phyloP scores from a whole-genome alignment of 2,797 vertebrate genomes.

The Babyrousa celebensis region DNA sequence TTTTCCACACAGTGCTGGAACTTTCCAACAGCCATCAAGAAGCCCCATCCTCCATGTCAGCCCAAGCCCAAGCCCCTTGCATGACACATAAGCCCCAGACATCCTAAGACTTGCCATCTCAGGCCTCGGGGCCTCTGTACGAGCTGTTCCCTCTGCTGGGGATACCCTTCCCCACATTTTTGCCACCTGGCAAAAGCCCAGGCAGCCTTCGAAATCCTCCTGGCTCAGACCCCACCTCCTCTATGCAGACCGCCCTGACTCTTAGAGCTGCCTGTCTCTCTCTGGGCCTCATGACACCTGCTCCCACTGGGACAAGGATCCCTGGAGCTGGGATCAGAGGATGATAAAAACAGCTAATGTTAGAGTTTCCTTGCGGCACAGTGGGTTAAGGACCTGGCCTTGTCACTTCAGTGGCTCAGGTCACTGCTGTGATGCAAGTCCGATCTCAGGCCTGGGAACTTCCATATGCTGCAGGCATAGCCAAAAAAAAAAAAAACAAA shows the following conservation, averaged over 20 bases:
- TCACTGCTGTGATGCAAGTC: too few species aligned
- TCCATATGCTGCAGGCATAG: too few species aligned
- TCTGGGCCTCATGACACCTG: background rate
- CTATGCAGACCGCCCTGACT: background rate
- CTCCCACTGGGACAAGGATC: background rate
- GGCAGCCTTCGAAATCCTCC: background rate
- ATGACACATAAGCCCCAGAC: background rate
- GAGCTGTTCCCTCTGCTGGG: background rate
- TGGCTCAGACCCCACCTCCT: background rate
- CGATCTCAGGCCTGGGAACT: too few species aligned
- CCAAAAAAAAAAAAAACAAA: too few species aligned
- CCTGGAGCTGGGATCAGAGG: background rate
- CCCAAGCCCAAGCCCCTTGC: background rate
- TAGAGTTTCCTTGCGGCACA: background rate
- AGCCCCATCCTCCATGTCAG: background rate
- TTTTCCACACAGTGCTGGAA: background rate
- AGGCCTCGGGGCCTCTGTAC: background rate
- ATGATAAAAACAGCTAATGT: background rate
- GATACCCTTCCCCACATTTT: background rate
- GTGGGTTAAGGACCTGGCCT: too few species aligned
- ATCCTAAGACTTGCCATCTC: background rate
- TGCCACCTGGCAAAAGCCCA: background rate
- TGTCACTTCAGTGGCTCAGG: too few species aligned
- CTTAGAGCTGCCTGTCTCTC: background rate
- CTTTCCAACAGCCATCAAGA: background rate